Evolutionary conservation across 2,113 vertebrate species (phyloP).

Genomic region (Periophthalmus modestus): DNA sequence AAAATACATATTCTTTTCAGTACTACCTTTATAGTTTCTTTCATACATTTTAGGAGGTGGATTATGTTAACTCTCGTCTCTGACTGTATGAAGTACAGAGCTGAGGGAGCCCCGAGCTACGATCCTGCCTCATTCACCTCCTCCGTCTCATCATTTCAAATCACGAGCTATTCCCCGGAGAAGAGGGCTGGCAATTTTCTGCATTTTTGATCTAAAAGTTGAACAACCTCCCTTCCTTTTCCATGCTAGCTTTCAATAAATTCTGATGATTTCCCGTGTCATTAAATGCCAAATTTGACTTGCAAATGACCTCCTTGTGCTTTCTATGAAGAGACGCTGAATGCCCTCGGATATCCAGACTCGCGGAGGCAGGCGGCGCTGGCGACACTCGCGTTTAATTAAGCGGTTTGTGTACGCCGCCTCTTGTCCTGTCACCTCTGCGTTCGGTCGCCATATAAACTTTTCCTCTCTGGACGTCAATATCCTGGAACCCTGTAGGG

Average conservation of each 20-base stretch:
- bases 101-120: conserved; percentile 26
- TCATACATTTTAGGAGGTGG: conserved; percentile 13
- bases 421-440: conserved; percentile 15
- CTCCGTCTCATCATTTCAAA: conserved; percentile 51
- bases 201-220: conserved; percentile 62
- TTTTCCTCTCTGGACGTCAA: conserved; percentile 38
- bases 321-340: conserved; percentile 52
- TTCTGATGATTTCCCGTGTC: conserved; percentile 69
- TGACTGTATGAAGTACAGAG: conserved; percentile 36
- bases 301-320: conserved; percentile 68
- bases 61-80: conserved; percentile 27
- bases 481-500: conserved; percentile 68
- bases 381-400: conserved; percentile 65
- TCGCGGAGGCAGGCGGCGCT: conserved; percentile 45
- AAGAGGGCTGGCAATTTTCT: conserved; percentile 55
- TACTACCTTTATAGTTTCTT: not conserved
- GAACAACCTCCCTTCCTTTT: conserved; percentile 60
- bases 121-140: conserved; percentile 52
- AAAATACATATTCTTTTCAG: not conserved
- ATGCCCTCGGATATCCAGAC: conserved; percentile 33
- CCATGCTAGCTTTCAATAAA: conserved; percentile 62
- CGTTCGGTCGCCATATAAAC: conserved; percentile 47
- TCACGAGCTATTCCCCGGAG: conserved; percentile 44
- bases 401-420: conserved; percentile 58
- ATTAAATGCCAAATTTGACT: conserved; percentile 70